Conservation (phyloP, 92 coral and sea anemone genomes). For the Parazoanthus swiftii region DNA sequence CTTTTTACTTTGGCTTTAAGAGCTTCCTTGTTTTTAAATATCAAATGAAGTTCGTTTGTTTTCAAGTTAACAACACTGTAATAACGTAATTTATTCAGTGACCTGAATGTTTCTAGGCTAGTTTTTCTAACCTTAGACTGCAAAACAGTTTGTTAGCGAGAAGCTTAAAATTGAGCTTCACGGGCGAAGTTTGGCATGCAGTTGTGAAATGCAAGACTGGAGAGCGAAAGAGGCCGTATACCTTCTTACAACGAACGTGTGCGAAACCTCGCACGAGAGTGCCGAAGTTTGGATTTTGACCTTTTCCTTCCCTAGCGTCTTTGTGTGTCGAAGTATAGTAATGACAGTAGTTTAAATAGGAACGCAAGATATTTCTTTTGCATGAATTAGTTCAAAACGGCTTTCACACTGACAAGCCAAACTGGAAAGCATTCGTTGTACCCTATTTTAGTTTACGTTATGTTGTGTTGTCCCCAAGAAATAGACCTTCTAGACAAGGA, state of each 20-base stretch:
- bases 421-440: too few relatives aligned
- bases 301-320: not conserved
- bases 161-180: not conserved
- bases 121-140: not conserved
- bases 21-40: not conserved
- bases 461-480: too few relatives aligned
- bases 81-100: not conserved
- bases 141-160: not conserved
- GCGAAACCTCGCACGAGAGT: not conserved
- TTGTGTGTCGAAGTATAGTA: not conserved
- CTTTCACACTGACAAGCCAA: too few relatives aligned
- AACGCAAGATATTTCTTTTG: not conserved
- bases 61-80: not conserved
- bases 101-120: not conserved
- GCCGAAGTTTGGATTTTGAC: not conserved
- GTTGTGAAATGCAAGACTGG: too few relatives aligned
- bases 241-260: too few relatives aligned
- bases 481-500: too few relatives aligned
- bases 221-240: too few relatives aligned
- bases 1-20: not conserved
- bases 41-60: not conserved
- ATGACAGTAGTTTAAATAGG: not conserved
- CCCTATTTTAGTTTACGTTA: too few relatives aligned
- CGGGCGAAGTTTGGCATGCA: not conserved
- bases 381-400: too few relatives aligned